A percentile compares a stretch with the other conserved stretches of the same genome.
These are phyloP conservation scores for Eugnorisma glareosa DNA, from an alignment of 2,888 invertebrate species.

Conservation along the genomic window DNA sequence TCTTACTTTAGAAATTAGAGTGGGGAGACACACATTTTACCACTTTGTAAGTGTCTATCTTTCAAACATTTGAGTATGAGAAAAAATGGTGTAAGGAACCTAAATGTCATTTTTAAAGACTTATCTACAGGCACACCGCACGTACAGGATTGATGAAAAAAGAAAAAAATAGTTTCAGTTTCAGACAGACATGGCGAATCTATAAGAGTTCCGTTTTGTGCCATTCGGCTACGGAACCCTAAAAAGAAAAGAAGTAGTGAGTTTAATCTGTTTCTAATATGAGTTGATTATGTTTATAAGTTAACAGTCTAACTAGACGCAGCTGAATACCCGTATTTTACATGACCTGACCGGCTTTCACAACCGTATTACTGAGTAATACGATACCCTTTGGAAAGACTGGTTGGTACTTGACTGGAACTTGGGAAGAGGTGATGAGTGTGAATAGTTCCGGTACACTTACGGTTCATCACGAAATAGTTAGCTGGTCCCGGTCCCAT, in stretches of 20 bases:
- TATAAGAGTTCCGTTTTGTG: too few relatives aligned
- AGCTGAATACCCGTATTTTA: not conserved
- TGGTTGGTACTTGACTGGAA: not conserved
- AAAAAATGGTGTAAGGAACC: too few relatives aligned
- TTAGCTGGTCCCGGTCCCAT: conserved; percentile 9
- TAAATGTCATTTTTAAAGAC: too few relatives aligned
- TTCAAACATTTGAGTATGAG: too few relatives aligned
- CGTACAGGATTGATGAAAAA: too few relatives aligned
- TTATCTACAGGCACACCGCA: too few relatives aligned
- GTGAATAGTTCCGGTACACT: conserved; percentile 5
- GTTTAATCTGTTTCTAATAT: not conserved
- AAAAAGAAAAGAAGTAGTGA: not conserved
- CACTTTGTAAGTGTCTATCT: too few relatives aligned
- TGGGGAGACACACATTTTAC: too few relatives aligned
- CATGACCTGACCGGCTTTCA: not conserved
- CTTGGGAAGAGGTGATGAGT: not conserved
- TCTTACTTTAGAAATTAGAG: too few relatives aligned
- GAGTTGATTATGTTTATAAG: not conserved
- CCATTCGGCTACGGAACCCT: too few relatives aligned
- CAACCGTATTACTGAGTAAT: not conserved
- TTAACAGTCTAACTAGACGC: not conserved
- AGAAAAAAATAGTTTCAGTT: too few relatives aligned
- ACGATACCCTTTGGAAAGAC: not conserved
- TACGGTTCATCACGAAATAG: conserved; percentile 38
- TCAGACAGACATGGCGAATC: too few relatives aligned